These are phyloP conservation scores for Trissoscelio sp. DNA, from an alignment of 2,888 invertebrate genomes.

Conservation along the genomic window DNA sequence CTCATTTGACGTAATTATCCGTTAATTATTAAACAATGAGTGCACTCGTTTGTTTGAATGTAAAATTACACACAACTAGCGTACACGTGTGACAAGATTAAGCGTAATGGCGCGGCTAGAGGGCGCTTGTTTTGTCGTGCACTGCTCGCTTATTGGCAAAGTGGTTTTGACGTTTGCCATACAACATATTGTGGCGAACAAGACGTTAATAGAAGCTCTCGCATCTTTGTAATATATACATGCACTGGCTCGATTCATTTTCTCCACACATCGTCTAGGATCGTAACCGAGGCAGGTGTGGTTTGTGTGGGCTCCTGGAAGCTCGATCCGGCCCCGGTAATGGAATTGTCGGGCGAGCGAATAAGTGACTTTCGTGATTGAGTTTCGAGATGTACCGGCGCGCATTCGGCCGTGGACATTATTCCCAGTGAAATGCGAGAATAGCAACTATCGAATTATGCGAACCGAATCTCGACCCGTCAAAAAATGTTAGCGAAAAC, in stretches of 20 bases:
- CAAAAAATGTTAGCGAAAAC: conserved; percentile 34
- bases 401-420: conserved; percentile 55
- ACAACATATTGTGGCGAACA: conserved; percentile 41
- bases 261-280: conserved; percentile 55
- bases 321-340: conserved; percentile 59
- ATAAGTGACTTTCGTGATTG: conserved; percentile 69
- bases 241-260: conserved; percentile 54
- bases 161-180: conserved; percentile 42
- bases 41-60: conserved; percentile 37
- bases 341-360: conserved; percentile 67
- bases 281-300: conserved; percentile 63
- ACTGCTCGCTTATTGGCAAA: conserved; percentile 42
- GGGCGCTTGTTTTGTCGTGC: conserved; percentile 1
- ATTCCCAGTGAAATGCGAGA: conserved; percentile 58
- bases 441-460: conserved; percentile 62
- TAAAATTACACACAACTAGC: conserved; percentile 45
- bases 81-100: conserved; percentile 39
- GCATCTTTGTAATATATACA: conserved; percentile 47
- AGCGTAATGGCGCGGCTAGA: conserved; percentile 6
- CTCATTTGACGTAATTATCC: conserved; percentile 38
- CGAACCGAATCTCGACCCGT: conserved; percentile 31
- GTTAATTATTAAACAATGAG: conserved; percentile 49
- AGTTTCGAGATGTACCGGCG: conserved; percentile 66
- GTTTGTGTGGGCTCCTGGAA: conserved; percentile 65
- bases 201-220: conserved; percentile 44